Evolutionary conservation across 2,797 vertebrate species (phyloP).

Genomic region (Steatocranus sp.): DNA sequence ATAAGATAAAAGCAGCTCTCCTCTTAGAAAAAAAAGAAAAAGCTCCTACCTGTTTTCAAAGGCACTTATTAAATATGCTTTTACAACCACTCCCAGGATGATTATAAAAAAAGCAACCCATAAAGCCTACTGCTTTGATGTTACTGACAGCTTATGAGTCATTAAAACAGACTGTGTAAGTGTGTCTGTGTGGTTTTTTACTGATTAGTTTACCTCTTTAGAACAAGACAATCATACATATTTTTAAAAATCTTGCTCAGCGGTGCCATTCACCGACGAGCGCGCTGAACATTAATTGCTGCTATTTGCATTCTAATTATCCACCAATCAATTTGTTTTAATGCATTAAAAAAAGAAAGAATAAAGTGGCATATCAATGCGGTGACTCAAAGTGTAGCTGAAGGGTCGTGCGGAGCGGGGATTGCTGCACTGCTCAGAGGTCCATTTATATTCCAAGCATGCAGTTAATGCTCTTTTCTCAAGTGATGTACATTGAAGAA

Average conservation of each 20-base stretch:
- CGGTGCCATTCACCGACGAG: slow-evolving; percentile 23
- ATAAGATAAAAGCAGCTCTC: slow-evolving; percentile 40
- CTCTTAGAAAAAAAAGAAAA: background rate
- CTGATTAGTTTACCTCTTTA: slow-evolving; percentile 53
- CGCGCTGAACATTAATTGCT: slow-evolving; percentile 38
- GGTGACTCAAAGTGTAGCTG: background rate
- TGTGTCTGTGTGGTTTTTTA: background rate
- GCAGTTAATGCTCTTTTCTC: slow-evolving; percentile 4
- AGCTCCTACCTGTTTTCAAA: slow-evolving; percentile 35
- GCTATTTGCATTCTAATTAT: slow-evolving; percentile 60
- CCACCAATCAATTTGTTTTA: slow-evolving; percentile 45
- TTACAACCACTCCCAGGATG: slow-evolving; percentile 38
- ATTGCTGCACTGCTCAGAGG: background rate
- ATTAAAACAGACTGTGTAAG: slow-evolving; percentile 29
- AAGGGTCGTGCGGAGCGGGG: background rate
- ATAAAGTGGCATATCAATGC: slow-evolving; percentile 9
- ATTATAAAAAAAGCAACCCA: slow-evolving; percentile 29
- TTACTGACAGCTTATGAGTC: slow-evolving; percentile 46
- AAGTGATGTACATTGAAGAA: background rate
- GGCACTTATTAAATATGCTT: slow-evolving; percentile 53
- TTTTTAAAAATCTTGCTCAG: slow-evolving; percentile 31
- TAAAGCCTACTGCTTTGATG: slow-evolving; percentile 41
- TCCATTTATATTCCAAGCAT: slow-evolving; percentile 9
- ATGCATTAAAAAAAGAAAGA: slow-evolving; percentile 17
- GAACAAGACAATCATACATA: slow-evolving; percentile 27